Conservation (phyloP, 2,888 invertebrate species). For the Sesia apiformis region DNA sequence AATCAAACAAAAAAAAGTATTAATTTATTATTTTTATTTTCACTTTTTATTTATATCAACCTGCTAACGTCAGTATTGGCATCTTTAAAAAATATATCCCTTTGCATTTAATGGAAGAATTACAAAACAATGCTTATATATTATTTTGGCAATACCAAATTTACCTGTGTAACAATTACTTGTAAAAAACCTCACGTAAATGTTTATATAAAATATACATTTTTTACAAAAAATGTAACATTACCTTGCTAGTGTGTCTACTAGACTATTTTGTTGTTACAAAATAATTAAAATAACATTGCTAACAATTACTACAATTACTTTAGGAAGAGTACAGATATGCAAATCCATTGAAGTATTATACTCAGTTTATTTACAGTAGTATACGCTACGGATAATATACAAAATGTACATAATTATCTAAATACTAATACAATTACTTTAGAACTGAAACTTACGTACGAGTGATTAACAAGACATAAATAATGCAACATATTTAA, state of each 20-base stretch:
- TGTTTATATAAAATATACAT: conserved; percentile 69
- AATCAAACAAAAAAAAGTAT: conserved; percentile 44
- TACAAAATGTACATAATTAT: conserved; percentile 5
- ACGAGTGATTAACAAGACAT: conserved; percentile 15
- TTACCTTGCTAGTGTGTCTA: conserved; percentile 37
- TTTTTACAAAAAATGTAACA: conserved; percentile 65
- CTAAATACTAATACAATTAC: conserved; percentile 5
- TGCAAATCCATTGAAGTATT: conserved; percentile 43
- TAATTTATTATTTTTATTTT: conserved; percentile 70
- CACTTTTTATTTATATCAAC: conserved; percentile 45
- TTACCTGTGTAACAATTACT: conserved; percentile 57
- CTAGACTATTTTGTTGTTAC: conserved; percentile 47
- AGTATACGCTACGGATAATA: conserved; percentile 29
- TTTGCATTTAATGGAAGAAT: conserved; percentile 61
- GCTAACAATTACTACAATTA: conserved; percentile 20
- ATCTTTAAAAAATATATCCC: conserved; percentile 68
- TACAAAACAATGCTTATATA: conserved; percentile 56
- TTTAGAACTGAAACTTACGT: conserved; percentile 12
- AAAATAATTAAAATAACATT: conserved; percentile 56
- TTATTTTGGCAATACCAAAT: conserved; percentile 71
- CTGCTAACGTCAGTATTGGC: conserved; percentile 40
- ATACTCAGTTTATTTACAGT: conserved; percentile 60
- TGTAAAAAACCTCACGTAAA: conserved; percentile 54
- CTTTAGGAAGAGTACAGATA: conserved; percentile 42
- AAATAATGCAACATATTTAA: too few relatives aligned